phyloP scores from a whole-genome alignment of 2,888 invertebrate species.

The Agonopterix alstromeriana region DNA sequence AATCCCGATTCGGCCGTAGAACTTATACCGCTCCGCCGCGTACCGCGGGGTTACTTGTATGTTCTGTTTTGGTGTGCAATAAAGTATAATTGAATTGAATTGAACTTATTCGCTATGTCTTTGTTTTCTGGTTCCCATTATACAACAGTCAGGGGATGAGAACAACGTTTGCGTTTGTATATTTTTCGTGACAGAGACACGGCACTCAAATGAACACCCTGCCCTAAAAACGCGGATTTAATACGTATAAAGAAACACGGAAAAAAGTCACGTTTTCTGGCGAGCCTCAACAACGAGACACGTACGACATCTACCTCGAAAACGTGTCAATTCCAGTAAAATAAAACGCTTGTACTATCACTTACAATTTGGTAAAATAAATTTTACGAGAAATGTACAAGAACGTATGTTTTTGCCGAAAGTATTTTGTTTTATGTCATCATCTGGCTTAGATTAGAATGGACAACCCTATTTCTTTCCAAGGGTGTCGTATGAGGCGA shows the following conservation, averaged over 20 bases:
- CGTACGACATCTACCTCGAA: background rate
- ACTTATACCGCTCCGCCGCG: no score
- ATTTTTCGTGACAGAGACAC: no score
- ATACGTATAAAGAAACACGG: background rate
- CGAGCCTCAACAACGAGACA: background rate
- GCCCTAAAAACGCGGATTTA: constrained; percentile 1
- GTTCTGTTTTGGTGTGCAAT: no score
- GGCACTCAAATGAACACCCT: no score
- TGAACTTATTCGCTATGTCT: no score
- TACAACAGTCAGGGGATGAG: no score
- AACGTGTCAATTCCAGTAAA: background rate
- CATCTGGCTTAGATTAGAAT: constrained; percentile 3
- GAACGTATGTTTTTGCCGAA: background rate
- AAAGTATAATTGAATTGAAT: no score
- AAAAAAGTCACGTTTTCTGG: constrained; percentile 5
- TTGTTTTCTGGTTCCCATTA: no score
- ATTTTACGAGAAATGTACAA: background rate
- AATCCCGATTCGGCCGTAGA: no score
- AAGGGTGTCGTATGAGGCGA: no score
- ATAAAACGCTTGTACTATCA: background rate
- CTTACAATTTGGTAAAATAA: background rate
- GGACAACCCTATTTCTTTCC: background rate
- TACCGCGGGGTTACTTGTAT: no score
- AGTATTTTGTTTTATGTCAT: background rate
- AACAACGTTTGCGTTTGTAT: no score